Percentiles rank a stretch among this genome's conserved stretches.
phyloP scores from a whole-genome alignment of 2,113 vertebrate genomes.

The Nothobranchius kuhntae region DNA sequence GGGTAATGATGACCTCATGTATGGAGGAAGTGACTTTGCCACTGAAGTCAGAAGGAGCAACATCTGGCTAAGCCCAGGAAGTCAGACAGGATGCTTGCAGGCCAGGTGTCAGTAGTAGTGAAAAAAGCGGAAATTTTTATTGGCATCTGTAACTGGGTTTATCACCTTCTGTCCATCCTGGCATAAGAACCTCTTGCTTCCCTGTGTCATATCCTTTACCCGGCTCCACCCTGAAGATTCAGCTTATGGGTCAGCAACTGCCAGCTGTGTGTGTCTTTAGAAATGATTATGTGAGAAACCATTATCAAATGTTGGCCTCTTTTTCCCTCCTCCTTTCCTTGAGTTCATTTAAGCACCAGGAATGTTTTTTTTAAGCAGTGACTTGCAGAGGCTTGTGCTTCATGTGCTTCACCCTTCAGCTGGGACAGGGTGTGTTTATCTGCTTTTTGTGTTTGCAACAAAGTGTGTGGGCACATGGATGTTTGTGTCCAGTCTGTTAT shows the following conservation, averaged over 20 bases:
- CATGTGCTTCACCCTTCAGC: slow-evolving; percentile 30
- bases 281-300: slow-evolving; percentile 42
- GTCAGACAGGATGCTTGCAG: slow-evolving; percentile 57
- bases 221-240: slow-evolving; percentile 35
- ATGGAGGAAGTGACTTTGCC: slow-evolving; percentile 61
- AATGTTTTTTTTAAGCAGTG: slow-evolving; percentile 53
- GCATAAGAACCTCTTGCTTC: slow-evolving; percentile 48
- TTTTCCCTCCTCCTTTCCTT: slow-evolving; percentile 44
- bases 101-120: slow-evolving; percentile 62
- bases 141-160: slow-evolving; percentile 12
- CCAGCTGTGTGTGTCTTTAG: slow-evolving; percentile 29
- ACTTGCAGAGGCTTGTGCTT: slow-evolving; percentile 52
- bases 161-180: slow-evolving; percentile 41
- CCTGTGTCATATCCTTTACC: slow-evolving; percentile 51
- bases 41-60: slow-evolving; percentile 48
- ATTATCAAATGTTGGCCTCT: slow-evolving; percentile 56
- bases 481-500: slow-evolving; percentile 33
- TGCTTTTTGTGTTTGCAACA: slow-evolving; percentile 21
- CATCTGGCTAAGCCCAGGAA: slow-evolving; percentile 66
- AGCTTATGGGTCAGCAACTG: slow-evolving; percentile 62
- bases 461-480: slow-evolving; percentile 32
- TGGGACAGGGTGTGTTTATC: slow-evolving; percentile 36
- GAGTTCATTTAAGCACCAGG: slow-evolving; percentile 40
- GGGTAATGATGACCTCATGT: slow-evolving; percentile 61
- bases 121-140: slow-evolving; percentile 50